Evolutionary conservation across 30 jellyfish, hydroid and myxozoan genomes (phyloP), one percentile per base, ranked within the genome.

Genomic region (Pelagia noctiluca): DNA sequence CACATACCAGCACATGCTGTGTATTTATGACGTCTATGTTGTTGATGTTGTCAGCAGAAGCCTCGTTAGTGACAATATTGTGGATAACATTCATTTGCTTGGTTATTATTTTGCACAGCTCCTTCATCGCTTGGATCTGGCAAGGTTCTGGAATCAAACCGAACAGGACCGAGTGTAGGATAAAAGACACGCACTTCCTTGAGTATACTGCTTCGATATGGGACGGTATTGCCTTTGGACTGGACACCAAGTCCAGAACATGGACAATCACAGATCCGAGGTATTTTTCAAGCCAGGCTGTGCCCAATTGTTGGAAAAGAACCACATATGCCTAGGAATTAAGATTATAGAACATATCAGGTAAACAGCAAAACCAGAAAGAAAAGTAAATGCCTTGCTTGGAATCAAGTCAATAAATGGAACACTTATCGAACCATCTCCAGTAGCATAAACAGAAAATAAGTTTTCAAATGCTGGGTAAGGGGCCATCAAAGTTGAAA

Each of bases 141-240:
- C 90, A 80, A 0, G 95, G 48, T 60, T 94, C 99, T 0, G 99
- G 99, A 1, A 94, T 82, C 99, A 94, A 88, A 18, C 88, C 96
- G 65, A 72, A 75, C 19, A 88, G 68, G 5, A 94, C 96, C 18
- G 97, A 82, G 82, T 94, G 89, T 71, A 94, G 69, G 33, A 94
- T 83, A 50, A 94, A 94, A 49, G 97, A 80, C 0, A 94, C 90
- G 76, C 99, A 94, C 60, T 94, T 94, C n/a, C 96, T 71, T 19
- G 99, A 88, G 54, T 94, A 94, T 1, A 94, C 99, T 16, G 97
- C 96, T 65, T 94, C 99, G 26, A 94, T 84, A 63, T 94, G 99
- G n/a, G 99, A 60, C 23, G 96, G 71, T 34, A 94, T 94, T 38
- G 99, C 90, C 48, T 80, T 83, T 48, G 96, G 97, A 84, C 96